A percentile compares a stretch with the other conserved stretches of the same genome.
Conservation (phyloP, 2,113 vertebrate species). For the Abramis brama region DNA sequence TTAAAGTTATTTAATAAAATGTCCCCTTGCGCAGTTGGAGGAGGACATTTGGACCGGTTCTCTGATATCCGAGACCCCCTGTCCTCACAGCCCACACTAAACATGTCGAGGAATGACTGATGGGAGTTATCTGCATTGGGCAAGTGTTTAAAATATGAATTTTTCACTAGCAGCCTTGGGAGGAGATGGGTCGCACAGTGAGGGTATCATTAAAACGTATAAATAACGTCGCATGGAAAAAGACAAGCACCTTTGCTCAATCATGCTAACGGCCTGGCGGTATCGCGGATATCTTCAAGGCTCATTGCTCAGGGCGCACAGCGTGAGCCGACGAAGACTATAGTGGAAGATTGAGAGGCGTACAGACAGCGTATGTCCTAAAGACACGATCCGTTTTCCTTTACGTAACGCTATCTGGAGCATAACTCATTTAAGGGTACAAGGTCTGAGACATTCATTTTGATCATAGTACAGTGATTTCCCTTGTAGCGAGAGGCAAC, state of each 20-base stretch:
- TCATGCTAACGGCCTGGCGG: constrained; percentile 44
- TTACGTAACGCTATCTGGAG: constrained; percentile 5
- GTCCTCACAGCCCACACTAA: constrained; percentile 54
- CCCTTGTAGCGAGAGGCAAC: not conserved
- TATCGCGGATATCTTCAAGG: constrained; percentile 30
- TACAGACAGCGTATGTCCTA: not conserved
- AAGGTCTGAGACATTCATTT: constrained; percentile 38
- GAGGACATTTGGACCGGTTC: constrained; percentile 48
- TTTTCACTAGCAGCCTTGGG: constrained; percentile 60
- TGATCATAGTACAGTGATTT: not conserved
- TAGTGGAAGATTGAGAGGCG: constrained; percentile 16
- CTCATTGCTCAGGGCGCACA: constrained; percentile 34
- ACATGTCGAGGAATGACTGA: constrained; percentile 63
- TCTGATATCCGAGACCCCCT: constrained; percentile 42
- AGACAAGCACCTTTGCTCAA: constrained; percentile 53
- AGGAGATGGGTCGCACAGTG: constrained; percentile 53
- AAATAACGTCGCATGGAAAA: constrained; percentile 61
- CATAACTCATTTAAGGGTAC: constrained; percentile 27
- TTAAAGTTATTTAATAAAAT: constrained; percentile 66
- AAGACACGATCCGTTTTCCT: not conserved
- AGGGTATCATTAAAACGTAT: constrained; percentile 59
- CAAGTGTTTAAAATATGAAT: constrained; percentile 68
- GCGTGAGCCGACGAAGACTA: constrained; percentile 17
- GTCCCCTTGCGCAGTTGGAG: constrained; percentile 50
- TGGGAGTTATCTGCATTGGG: constrained; percentile 58